These are phyloP conservation scores for Periparus ater DNA, from an alignment of 2,797 vertebrate genomes.

Conservation along the genomic window DNA sequence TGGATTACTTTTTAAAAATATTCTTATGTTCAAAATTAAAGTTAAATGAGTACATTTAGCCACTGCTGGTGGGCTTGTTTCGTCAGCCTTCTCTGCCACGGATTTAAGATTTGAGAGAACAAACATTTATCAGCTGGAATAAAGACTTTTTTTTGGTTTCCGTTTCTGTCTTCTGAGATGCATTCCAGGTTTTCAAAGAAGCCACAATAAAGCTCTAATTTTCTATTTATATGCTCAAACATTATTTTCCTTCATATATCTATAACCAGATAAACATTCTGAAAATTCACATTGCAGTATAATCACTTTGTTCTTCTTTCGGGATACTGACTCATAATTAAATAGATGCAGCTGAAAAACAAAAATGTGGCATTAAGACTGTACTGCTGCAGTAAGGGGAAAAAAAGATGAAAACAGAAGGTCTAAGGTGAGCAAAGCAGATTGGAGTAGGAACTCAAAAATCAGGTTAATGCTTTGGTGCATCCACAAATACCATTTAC, in stretches of 20 bases:
- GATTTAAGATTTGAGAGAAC: constrained; percentile 38
- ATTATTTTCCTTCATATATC: constrained; percentile 51
- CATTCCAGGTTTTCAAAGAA: constrained; percentile 68
- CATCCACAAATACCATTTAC: background rate
- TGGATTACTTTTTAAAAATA: background rate
- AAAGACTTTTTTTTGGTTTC: constrained; percentile 36
- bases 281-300: constrained; percentile 33
- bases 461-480: background rate
- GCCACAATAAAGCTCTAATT: constrained; percentile 67
- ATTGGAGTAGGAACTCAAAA: background rate
- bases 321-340: constrained; percentile 48
- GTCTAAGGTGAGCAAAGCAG: background rate
- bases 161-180: constrained; percentile 29
- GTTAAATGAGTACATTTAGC: constrained; percentile 23
- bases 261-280: constrained; percentile 65
- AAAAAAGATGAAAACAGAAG: background rate
- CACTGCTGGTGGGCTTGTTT: constrained; percentile 24
- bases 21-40: constrained; percentile 47
- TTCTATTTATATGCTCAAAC: constrained; percentile 57
- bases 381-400: background rate
- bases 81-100: constrained; percentile 32
- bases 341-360: constrained; percentile 38
- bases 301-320: constrained; percentile 65
- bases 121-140: constrained; percentile 63
- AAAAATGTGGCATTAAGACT: background rate